phyloP scores from a whole-genome alignment of 1,140 invertebrate species.

The Gyrodactylus salaris region DNA sequence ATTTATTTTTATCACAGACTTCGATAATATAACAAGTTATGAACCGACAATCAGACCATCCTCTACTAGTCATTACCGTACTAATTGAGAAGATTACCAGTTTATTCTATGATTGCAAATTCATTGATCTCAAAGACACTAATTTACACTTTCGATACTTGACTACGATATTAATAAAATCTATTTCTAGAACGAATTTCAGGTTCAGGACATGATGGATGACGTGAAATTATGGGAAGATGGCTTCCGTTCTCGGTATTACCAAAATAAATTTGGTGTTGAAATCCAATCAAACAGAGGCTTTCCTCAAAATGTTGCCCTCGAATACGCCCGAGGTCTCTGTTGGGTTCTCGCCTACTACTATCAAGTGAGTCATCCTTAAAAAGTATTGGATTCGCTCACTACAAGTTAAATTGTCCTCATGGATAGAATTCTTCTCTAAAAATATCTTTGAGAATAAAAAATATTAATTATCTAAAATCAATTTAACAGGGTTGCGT shows the following conservation, averaged over 20 bases:
- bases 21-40: too few species aligned
- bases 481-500: conserved; percentile 47
- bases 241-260: conserved; percentile 85
- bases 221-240: conserved; percentile 74
- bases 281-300: conserved; percentile 23
- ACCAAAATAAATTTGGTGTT: conserved; percentile 80
- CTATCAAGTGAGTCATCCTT: conserved; percentile 97
- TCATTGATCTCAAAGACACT: too few species aligned
- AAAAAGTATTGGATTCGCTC: conserved; percentile 81
- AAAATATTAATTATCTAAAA: too few species aligned
- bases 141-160: too few species aligned
- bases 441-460: conserved; percentile 76
- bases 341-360: conserved; percentile 95
- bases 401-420: conserved; percentile 47
- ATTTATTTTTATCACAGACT: too few species aligned
- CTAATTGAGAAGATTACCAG: too few species aligned
- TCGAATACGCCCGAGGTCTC: conserved; percentile 66
- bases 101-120: too few species aligned
- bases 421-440: conserved; percentile 50
- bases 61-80: too few species aligned
- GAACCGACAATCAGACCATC: too few species aligned
- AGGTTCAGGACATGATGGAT: conserved; percentile 28
- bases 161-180: too few species aligned
- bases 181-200: too few species aligned
- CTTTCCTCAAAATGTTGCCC: conserved; percentile 21